Evolutionary conservation across 1,140 invertebrate genomes (phyloP).

Genomic region (Leucophenga varia): DNA sequence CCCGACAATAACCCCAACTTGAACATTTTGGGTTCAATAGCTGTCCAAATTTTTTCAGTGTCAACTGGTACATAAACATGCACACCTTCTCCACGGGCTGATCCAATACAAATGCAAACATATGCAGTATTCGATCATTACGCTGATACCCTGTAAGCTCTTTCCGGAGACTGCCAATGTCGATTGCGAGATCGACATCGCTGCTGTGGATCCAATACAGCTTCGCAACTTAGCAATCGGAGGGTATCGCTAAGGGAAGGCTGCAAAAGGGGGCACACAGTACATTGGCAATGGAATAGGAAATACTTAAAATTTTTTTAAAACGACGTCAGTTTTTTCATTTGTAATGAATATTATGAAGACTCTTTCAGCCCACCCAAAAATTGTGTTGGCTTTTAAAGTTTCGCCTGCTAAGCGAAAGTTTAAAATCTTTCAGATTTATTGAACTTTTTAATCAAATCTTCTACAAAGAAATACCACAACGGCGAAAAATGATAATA

Average conservation of each 20-base stretch:
- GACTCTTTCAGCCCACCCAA: neutral
- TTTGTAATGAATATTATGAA: neutral
- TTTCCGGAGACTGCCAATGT: neutral
- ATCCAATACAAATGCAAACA: slow-evolving; percentile 6
- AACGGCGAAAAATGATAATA: too few relatives aligned
- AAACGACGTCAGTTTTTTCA: neutral
- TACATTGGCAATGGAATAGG: slow-evolving; percentile 3
- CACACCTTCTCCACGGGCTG: slow-evolving; percentile 8
- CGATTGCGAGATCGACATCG: neutral
- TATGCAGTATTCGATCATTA: slow-evolving; percentile 7
- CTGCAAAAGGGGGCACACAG: slow-evolving; percentile 8
- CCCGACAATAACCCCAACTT: slow-evolving; percentile 15
- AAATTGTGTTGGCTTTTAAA: neutral
- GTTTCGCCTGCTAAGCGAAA: neutral
- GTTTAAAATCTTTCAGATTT: neutral
- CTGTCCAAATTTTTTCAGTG: slow-evolving; percentile 19
- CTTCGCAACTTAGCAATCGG: neutral
- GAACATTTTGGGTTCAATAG: slow-evolving; percentile 20
- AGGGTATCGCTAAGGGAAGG: neutral
- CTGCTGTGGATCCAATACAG: neutral
- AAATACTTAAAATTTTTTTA: slow-evolving; percentile 1
- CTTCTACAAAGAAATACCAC: too few relatives aligned
- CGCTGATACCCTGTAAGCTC: slow-evolving; percentile 16
- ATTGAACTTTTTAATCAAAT: too few relatives aligned
- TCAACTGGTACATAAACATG: slow-evolving; percentile 20